phyloP scores from a whole-genome alignment of 2,113 vertebrate species.

The Thunnus thynnus region DNA sequence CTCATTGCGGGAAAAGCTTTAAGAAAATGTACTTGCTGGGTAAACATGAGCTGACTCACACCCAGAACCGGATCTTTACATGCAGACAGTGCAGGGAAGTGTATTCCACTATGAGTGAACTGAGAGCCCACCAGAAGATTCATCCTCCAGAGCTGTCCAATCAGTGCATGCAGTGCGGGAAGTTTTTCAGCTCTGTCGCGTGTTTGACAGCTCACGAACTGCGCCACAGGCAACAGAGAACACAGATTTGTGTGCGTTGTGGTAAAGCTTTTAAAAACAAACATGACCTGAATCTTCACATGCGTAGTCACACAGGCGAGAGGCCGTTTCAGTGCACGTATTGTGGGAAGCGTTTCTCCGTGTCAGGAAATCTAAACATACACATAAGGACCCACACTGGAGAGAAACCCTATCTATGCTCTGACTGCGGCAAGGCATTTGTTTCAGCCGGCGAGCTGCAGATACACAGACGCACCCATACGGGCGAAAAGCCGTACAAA shows the following conservation, averaged over 20 bases:
- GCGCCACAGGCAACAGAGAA: slow-evolving; percentile 49
- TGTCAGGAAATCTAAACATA: slow-evolving; percentile 59
- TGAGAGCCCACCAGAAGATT: slow-evolving; percentile 58
- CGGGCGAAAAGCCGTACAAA: slow-evolving; percentile 64
- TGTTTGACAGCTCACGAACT: slow-evolving; percentile 45
- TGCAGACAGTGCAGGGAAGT: slow-evolving; percentile 59
- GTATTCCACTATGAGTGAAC: slow-evolving; percentile 48
- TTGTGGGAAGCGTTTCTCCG: slow-evolving; percentile 59
- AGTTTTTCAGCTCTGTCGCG: slow-evolving; percentile 46
- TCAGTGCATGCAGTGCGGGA: slow-evolving; percentile 62
- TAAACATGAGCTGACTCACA: slow-evolving; percentile 63
- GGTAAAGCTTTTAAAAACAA: slow-evolving; percentile 62
- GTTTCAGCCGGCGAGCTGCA: slow-evolving; percentile 62
- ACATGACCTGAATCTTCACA: slow-evolving; percentile 55
- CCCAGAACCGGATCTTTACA: slow-evolving; percentile 31
- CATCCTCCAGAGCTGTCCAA: slow-evolving; percentile 51
- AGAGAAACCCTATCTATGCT: slow-evolving; percentile 68
- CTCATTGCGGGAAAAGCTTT: slow-evolving; percentile 67
- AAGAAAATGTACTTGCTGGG: slow-evolving; percentile 45
- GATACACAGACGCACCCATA: slow-evolving; percentile 70
- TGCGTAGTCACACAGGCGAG: slow-evolving; percentile 71
- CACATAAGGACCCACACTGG: slow-evolving; percentile 67
- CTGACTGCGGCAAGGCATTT: slow-evolving; percentile 67
- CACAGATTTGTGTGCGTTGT: slow-evolving; percentile 48
- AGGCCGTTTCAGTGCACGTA: slow-evolving; percentile 68